phyloP scores from a whole-genome alignment of 2,888 invertebrate genomes.

The Agelastica alni region DNA sequence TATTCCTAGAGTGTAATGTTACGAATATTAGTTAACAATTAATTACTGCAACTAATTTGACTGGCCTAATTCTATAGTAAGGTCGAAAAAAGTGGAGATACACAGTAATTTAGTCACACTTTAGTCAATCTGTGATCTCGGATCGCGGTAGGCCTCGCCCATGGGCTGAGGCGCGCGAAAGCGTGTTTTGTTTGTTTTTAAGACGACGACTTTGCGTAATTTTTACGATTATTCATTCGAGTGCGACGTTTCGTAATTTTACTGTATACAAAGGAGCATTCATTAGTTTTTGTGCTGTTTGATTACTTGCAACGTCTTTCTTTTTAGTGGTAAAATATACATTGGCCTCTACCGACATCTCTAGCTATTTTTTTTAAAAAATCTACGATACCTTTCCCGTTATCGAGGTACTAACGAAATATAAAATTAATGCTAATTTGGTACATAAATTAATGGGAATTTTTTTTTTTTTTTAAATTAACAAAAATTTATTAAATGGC shows the following conservation, averaged over 20 bases:
- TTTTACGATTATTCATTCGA: not conserved
- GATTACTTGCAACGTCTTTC: too few species aligned
- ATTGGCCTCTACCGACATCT: too few species aligned
- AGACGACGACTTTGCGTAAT: not conserved
- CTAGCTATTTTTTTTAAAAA: too few species aligned
- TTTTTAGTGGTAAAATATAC: too few species aligned
- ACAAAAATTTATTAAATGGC: too few species aligned
- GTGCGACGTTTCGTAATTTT: conserved; percentile 5
- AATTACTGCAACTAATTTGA: not conserved
- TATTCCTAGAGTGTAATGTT: not conserved
- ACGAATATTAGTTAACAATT: not conserved
- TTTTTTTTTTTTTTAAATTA: too few species aligned
- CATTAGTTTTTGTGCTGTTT: too few species aligned
- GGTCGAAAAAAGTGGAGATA: conserved; percentile 19
- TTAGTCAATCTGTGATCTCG: conserved; percentile 15
- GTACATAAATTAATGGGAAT: too few species aligned
- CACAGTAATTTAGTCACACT: conserved; percentile 4
- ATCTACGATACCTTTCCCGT: too few species aligned
- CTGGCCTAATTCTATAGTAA: conserved; percentile 4
- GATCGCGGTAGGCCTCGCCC: conserved; percentile 21
- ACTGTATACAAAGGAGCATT: too few species aligned
- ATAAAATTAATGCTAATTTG: too few species aligned
- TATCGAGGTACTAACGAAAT: too few species aligned
- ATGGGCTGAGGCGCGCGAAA: conserved; percentile 17
- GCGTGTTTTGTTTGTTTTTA: conserved; percentile 11